These are phyloP conservation scores for Tragelaphus eurycerus DNA, from an alignment of 2,797 vertebrate genomes.

Conservation along the genomic window DNA sequence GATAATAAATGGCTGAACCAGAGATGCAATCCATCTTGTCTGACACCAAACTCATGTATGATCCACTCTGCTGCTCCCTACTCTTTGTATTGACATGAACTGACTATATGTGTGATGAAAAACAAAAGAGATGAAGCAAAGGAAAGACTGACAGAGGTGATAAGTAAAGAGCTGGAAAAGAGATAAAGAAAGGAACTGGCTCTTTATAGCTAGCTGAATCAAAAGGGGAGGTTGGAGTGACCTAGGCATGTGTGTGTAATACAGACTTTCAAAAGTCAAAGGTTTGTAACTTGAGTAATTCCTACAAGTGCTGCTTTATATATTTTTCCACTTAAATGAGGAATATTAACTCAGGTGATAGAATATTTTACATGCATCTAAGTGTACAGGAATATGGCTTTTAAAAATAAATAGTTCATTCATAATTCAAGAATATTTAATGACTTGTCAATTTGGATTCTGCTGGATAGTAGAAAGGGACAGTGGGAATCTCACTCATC, in stretches of 20 bases:
- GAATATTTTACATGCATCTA: not conserved
- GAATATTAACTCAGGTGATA: not conserved
- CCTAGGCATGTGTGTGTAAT: not conserved
- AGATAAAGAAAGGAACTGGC: not conserved
- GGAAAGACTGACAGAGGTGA: not conserved
- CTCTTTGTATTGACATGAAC: not conserved
- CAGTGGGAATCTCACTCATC: not conserved
- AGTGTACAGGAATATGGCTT: not conserved
- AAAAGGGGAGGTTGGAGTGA: not conserved
- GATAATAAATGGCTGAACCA: not conserved
- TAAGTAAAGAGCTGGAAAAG: not conserved
- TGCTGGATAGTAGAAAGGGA: not conserved
- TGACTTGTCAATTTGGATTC: not conserved
- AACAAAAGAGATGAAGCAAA: not conserved
- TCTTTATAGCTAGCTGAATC: not conserved
- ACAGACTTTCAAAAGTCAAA: not conserved
- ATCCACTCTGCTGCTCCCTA: not conserved
- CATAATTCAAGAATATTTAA: not conserved
- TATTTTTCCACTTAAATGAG: not conserved
- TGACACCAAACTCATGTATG: not conserved
- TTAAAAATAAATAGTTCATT: not conserved
- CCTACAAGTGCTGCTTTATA: not conserved
- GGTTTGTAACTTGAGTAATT: not conserved
- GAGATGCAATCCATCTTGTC: not conserved
- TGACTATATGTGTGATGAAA: not conserved